A percentile compares a stretch with the other conserved stretches of the same genome.
Evolutionary conservation across 2,797 vertebrate species (phyloP).

Genomic region (Peromyscus melanophrys): DNA sequence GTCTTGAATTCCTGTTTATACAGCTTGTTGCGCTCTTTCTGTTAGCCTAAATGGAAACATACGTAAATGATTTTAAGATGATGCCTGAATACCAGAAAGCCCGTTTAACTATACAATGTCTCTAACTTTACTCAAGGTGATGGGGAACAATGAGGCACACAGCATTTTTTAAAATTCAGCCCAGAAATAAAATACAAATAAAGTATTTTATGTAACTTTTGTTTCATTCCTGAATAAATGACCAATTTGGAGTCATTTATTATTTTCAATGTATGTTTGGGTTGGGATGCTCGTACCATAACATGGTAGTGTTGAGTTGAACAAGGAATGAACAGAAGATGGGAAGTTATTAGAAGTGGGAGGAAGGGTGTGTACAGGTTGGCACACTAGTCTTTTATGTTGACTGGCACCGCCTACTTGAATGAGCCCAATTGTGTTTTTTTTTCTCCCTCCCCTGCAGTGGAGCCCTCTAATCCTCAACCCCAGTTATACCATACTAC

Average conservation of each 20-base stretch:
- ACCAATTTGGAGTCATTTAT: background rate
- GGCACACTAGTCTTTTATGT: slow-evolving; percentile 48
- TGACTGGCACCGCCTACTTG: slow-evolving; percentile 51
- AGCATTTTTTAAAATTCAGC: slow-evolving; percentile 15
- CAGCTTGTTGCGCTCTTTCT: background rate
- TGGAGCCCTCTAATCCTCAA: slow-evolving; percentile 99
- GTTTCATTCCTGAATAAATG: slow-evolving; percentile 37
- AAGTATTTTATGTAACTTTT: background rate
- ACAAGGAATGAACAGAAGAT: background rate
- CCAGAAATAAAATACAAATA: background rate
- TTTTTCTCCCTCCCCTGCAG: slow-evolving; percentile 95
- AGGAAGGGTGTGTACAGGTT: slow-evolving; percentile 11
- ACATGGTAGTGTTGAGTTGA: background rate
- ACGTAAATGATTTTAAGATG: background rate
- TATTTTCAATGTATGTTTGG: background rate
- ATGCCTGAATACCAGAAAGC: slow-evolving; percentile 17
- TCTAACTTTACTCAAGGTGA: background rate
- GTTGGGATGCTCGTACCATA: too few relatives aligned
- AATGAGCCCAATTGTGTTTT: slow-evolving; percentile 80
- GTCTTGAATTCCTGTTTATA: background rate
- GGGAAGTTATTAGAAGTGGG: background rate
- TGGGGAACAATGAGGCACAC: background rate
- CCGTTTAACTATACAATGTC: background rate
- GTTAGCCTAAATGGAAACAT: background rate
- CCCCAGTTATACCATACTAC: slow-evolving; percentile 99